phyloP scores from a whole-genome alignment of 2,888 invertebrate genomes.

The Tromatobia lineatoria region DNA sequence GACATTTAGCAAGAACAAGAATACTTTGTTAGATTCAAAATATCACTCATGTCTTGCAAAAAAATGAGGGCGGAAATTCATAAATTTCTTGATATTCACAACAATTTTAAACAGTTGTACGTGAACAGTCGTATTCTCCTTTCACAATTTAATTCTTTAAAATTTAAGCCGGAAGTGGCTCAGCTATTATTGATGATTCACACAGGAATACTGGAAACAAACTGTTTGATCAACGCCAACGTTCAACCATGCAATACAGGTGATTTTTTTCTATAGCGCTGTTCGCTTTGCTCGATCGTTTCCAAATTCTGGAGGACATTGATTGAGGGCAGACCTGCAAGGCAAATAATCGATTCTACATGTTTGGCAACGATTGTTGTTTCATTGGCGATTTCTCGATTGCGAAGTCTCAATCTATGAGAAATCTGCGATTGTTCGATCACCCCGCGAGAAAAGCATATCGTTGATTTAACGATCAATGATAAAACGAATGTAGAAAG shows the following conservation, averaged over 20 bases:
- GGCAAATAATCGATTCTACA: conserved; percentile 1
- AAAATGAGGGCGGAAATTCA: background rate
- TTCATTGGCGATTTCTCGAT: background rate
- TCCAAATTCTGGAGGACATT: background rate
- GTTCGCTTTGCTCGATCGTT: background rate
- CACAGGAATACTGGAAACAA: background rate
- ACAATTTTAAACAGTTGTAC: background rate
- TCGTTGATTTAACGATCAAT: no score
- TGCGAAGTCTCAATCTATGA: background rate
- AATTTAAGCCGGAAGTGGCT: background rate
- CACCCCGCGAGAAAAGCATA: no score
- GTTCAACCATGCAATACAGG: background rate
- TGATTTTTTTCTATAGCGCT: background rate
- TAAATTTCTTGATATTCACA: background rate
- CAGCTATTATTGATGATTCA: background rate
- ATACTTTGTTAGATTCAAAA: no score
- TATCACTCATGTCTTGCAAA: background rate
- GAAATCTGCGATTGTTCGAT: background rate
- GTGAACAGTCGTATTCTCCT: background rate
- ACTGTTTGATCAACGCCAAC: conserved; percentile 3
- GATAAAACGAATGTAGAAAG: no score
- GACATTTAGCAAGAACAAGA: no score
- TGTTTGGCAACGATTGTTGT: background rate
- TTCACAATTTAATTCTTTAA: background rate
- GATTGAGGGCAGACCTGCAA: background rate